These are phyloP conservation scores for Myotis lucifugus DNA, from an alignment of 2,113 vertebrate genomes.

Conservation along the genomic window DNA sequence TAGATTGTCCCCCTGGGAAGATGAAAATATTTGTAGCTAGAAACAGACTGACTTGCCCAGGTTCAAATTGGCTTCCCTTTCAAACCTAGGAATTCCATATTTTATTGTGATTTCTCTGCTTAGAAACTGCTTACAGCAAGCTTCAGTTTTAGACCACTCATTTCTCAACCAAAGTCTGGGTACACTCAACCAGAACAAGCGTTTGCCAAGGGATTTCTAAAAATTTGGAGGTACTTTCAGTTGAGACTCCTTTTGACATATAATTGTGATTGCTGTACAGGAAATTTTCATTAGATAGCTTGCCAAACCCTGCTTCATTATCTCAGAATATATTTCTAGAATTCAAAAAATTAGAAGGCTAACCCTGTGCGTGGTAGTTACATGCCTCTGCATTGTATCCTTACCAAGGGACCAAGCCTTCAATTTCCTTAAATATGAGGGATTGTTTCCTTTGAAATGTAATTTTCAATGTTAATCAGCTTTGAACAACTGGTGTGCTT, in stretches of 20 bases:
- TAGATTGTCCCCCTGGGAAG: slow-evolving; percentile 5
- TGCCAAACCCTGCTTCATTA: slow-evolving; percentile 31
- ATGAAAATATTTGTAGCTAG: slow-evolving; percentile 30
- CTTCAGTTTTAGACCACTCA: slow-evolving; percentile 36
- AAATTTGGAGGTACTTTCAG: slow-evolving; percentile 42
- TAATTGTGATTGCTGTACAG: slow-evolving; percentile 9
- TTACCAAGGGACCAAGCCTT: not conserved
- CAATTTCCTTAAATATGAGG: slow-evolving; percentile 14
- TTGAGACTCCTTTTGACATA: slow-evolving; percentile 3
- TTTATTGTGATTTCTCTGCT: slow-evolving; percentile 32
- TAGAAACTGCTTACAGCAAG: slow-evolving; percentile 9
- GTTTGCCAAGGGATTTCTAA: slow-evolving; percentile 42
- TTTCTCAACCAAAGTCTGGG: slow-evolving; percentile 35
- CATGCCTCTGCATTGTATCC: not conserved
- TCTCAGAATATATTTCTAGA: slow-evolving; percentile 33
- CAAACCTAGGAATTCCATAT: not conserved
- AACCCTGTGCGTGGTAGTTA: not conserved
- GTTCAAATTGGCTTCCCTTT: not conserved
- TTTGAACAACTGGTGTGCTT: slow-evolving; percentile 2
- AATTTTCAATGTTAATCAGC: slow-evolving; percentile 23
- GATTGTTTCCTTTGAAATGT: slow-evolving; percentile 38
- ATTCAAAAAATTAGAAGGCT: slow-evolving; percentile 17
- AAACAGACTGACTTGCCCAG: not conserved
- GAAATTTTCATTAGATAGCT: slow-evolving; percentile 1
- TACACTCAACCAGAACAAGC: not conserved